These are phyloP conservation scores for Gasterosteus aculeatus DNA, from an alignment of 2,113 vertebrate species.

Conservation along the genomic window DNA sequence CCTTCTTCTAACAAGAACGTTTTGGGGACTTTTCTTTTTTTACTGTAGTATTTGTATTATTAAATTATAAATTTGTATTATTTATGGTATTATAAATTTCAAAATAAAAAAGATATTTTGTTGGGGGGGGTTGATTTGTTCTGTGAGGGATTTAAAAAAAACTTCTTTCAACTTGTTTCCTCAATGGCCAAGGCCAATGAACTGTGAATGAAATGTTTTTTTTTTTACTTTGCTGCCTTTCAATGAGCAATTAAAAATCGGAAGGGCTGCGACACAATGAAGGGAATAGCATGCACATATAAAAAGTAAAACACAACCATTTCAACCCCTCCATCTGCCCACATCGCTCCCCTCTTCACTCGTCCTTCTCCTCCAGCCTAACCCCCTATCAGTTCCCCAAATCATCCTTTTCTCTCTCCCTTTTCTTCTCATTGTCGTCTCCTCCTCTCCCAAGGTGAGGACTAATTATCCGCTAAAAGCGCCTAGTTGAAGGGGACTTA, in stretches of 20 bases:
- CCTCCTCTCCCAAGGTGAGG: slow-evolving; percentile 61
- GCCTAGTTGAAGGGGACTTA: slow-evolving; percentile 64
- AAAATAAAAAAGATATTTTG: slow-evolving; percentile 59
- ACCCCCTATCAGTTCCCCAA: slow-evolving; percentile 35
- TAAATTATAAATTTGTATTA: too few species aligned
- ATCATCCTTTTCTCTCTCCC: slow-evolving; percentile 23
- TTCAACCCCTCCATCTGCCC: not conserved
- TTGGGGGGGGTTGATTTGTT: not conserved
- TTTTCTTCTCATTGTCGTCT: slow-evolving; percentile 31
- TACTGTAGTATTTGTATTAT: slow-evolving; percentile 52
- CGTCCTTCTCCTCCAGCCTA: slow-evolving; percentile 5
- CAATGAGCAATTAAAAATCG: slow-evolving; percentile 40
- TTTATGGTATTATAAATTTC: not conserved
- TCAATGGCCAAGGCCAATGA: slow-evolving; percentile 39
- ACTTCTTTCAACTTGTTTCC: slow-evolving; percentile 34
- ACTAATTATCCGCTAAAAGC: slow-evolving; percentile 72
- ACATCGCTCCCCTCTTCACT: not conserved
- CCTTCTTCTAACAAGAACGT: slow-evolving; percentile 57
- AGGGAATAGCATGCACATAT: not conserved
- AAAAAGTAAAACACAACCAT: not conserved
- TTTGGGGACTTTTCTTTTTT: slow-evolving; percentile 24
- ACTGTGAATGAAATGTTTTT: slow-evolving; percentile 22
- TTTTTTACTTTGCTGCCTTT: not conserved
- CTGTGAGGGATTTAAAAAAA: slow-evolving; percentile 28
- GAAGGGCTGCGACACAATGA: slow-evolving; percentile 20